These are phyloP conservation scores for Cyprinus carpio DNA, from an alignment of 2,113 vertebrate genomes.

Conservation along the genomic window DNA sequence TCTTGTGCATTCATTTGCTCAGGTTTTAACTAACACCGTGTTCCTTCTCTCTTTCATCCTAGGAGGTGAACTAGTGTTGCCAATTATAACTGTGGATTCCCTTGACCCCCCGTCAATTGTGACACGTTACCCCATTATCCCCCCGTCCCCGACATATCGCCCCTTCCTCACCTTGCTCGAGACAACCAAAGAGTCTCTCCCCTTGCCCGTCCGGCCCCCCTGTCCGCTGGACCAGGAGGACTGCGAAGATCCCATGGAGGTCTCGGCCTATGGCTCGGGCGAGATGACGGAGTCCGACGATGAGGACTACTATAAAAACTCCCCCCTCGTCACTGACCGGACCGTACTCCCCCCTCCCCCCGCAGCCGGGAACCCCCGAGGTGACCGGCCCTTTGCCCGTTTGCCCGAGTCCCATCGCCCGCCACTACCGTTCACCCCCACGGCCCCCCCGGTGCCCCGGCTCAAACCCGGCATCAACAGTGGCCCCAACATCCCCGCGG, in stretches of 20 bases:
- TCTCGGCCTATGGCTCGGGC: conserved; percentile 89
- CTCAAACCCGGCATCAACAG: conserved; percentile 64
- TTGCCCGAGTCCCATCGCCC: conserved; percentile 72
- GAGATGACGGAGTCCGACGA: conserved; percentile 92
- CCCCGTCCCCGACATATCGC: conserved; percentile 86
- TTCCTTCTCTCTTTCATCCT: conserved; percentile 80
- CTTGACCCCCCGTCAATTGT: conserved; percentile 90
- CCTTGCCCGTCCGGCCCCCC: conserved; percentile 74
- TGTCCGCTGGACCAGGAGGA: conserved; percentile 88
- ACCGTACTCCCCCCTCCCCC: conserved; percentile 81
- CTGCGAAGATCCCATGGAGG: conserved; percentile 88
- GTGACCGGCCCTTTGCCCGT: conserved; percentile 74
- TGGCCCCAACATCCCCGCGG: conserved; percentile 79
- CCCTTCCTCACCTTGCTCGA: conserved; percentile 85
- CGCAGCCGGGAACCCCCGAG: conserved; percentile 72
- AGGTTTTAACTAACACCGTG: conserved; percentile 63
- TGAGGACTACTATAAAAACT: conserved; percentile 92
- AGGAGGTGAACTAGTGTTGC: conserved; percentile 97
- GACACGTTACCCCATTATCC: conserved; percentile 87
- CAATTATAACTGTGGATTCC: conserved; percentile 94
- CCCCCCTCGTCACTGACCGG: conserved; percentile 86
- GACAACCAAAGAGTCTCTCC: conserved; percentile 86
- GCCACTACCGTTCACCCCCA: conserved; percentile 74
- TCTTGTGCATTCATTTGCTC: conserved; percentile 54
- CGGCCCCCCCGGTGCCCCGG: conserved; percentile 74